Evolutionary conservation across 2,888 invertebrate genomes (phyloP), one percentile per base, ranked within the genome.

Genomic region (Agrochola macilenta): DNA sequence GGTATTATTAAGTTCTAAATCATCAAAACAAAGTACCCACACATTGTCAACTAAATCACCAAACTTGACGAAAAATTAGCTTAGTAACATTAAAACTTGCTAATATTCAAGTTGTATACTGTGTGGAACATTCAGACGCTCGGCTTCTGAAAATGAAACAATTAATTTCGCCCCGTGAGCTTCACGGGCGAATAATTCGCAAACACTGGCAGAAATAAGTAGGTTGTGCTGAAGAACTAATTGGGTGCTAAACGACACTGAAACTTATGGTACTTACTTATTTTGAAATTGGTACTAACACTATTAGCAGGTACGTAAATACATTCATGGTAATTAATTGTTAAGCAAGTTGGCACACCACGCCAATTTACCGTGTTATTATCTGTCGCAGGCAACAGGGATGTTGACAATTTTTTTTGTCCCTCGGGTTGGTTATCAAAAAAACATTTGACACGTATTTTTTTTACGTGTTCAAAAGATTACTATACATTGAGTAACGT

Each of bases 171-270:
- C 80, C 75, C 82, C 72, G 69, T 75, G 79, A 77, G 83, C 68
- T 71, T 80, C 74, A 88, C 87, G 85, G 64, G 63, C 68, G 83
- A 88, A 83, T 85, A 79, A 83, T 83, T 87, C 85, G 69, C 77
- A 74, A 80, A 68, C 78, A 77, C 76, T 35, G 77, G 82, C 80
- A 75, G 77, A 78, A 85, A 83, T 87, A 88, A 85, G 80, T 76
- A 82, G 75, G 75, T 70, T 52, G 61, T 75, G 43, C 69, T 74
- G 76, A 79, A 82, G 78, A 77, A 79, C 71, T 83, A 88, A 88
- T 83, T 77, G 78, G 78, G 74, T 81, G 82, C 52, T 81, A 79
- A 86, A 74, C 74, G 84, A 66, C 79, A 81, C 58, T 85, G 39
- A 52, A 68, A 85, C 66, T 81, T 54, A 26, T 49, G 17, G 39